A percentile compares a stretch with the other conserved stretches of the same genome.
Conservation (phyloP, 2,113 vertebrate genomes). For the Odocoileus hemionus region DNA sequence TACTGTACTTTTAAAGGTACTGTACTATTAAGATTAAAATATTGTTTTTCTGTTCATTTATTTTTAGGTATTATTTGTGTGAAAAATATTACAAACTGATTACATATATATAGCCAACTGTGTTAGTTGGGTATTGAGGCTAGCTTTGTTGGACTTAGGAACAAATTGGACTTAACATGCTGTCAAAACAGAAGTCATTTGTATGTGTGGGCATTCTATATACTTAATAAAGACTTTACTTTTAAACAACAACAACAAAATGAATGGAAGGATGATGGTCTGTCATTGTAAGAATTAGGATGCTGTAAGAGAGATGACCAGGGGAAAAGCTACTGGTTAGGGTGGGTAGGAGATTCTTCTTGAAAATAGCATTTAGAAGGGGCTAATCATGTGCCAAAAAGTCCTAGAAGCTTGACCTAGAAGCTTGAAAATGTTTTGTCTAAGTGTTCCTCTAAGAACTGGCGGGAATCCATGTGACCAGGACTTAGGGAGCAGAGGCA, state of each 20-base stretch:
- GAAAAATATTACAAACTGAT: not conserved
- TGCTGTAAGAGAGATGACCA: too few relatives aligned
- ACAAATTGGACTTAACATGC: not conserved
- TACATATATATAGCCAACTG: not conserved
- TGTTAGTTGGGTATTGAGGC: not conserved
- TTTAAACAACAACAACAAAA: not conserved
- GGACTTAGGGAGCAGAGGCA: fast-evolving
- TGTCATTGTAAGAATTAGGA: not conserved
- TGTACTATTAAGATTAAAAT: not conserved
- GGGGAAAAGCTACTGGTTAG: not conserved
- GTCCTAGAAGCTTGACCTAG: not conserved
- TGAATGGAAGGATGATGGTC: not conserved
- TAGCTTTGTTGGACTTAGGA: not conserved
- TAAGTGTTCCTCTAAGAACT: not conserved
- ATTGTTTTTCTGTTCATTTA: not conserved
- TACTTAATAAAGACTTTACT: not conserved
- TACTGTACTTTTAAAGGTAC: not conserved
- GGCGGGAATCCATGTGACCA: not conserved
- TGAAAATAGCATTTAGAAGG: not conserved
- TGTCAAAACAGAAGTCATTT: not conserved
- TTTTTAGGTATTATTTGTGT: not conserved
- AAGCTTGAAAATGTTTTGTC: not conserved
- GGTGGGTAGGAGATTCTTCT: too few relatives aligned
- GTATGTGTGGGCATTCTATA: not conserved
- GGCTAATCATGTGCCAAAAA: fast-evolving